Conservation (phyloP, 2,888 invertebrate genomes). For the Orchesellides sinensis region DNA sequence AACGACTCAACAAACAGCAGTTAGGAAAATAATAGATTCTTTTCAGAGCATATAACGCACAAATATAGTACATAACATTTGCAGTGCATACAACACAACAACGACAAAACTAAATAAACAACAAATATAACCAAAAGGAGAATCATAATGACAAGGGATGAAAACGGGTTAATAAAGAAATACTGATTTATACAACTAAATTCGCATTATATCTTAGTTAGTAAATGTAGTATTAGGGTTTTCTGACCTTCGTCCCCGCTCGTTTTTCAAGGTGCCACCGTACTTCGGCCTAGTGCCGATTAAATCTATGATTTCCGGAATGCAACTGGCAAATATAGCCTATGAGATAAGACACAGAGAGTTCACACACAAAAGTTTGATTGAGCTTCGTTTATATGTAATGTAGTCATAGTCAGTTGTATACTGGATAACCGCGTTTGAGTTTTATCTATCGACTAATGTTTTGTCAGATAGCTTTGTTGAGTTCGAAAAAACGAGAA, state of each 20-base stretch:
- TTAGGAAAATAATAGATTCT: no score
- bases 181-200: conserved; percentile 38
- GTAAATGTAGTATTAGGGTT: conserved; percentile 64
- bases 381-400: not conserved
- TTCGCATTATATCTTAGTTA: conserved; percentile 54
- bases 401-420: no score
- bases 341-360: conserved; percentile 77
- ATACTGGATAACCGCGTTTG: no score
- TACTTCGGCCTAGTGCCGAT: conserved; percentile 99
- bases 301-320: conserved; percentile 99
- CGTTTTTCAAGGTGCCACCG: conserved; percentile 99
- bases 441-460: no score
- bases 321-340: conserved; percentile 99
- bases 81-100: conserved; percentile 49
- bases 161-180: conserved; percentile 2
- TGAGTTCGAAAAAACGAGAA: not conserved
- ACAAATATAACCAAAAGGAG: not conserved
- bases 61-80: no score
- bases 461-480: no score
- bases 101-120: conserved; percentile 23
- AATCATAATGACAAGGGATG: conserved; percentile 27
- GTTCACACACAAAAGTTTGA: conserved; percentile 46
- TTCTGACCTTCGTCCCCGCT: conserved; percentile 98
- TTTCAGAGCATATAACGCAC: no score
- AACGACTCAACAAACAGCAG: no score